Evolutionary conservation across 2,113 vertebrate genomes (phyloP).

Genomic region (Sphyrna mokarran): DNA sequence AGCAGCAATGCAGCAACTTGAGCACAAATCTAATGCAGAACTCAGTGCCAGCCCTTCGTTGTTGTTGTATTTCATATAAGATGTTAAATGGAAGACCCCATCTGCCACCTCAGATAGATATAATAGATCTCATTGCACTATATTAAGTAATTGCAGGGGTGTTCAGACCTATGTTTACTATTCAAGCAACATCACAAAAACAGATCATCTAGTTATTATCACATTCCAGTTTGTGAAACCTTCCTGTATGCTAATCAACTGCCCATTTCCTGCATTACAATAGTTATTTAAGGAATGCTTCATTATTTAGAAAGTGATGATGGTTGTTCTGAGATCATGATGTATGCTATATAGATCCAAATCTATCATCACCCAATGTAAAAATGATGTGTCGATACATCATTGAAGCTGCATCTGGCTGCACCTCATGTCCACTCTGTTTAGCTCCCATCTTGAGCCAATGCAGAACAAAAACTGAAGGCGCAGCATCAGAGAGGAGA

Average conservation of each 20-base stretch:
- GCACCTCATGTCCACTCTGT: neutral
- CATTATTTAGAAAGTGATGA: neutral
- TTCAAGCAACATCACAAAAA: neutral
- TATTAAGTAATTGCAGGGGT: neutral
- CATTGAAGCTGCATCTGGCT: neutral
- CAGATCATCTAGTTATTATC: neutral
- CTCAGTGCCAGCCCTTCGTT: neutral
- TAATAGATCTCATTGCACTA: neutral
- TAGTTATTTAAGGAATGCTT: neutral
- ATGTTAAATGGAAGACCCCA: neutral
- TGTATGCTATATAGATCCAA: neutral
- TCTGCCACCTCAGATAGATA: neutral
- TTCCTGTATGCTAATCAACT: neutral
- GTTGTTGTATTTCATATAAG: neutral
- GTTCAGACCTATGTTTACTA: neutral
- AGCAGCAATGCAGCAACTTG: neutral
- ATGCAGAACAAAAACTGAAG: neutral
- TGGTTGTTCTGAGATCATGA: neutral
- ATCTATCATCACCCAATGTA: neutral
- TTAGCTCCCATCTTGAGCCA: neutral
- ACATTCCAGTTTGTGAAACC: neutral
- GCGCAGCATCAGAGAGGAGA: neutral
- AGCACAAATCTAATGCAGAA: neutral
- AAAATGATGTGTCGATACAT: neutral
- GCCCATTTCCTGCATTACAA: neutral